phyloP scores from a whole-genome alignment of 2,113 vertebrate genomes.

The Oreotrochilus melanogaster region DNA sequence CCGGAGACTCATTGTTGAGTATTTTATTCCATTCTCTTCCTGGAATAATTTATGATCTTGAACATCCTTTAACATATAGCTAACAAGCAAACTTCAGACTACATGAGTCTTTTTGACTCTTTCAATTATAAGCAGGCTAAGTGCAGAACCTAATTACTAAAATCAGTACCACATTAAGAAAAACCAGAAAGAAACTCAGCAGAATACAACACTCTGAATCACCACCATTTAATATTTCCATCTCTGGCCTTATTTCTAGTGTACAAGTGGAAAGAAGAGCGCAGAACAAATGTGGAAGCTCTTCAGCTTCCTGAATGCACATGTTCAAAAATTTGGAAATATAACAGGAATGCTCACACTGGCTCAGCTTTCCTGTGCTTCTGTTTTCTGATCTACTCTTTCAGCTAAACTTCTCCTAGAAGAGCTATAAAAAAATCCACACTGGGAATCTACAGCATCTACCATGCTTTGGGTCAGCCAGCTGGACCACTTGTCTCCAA shows the following conservation, averaged over 20 bases:
- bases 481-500: conserved; percentile 22
- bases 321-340: not conserved
- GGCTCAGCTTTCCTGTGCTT: conserved; percentile 41
- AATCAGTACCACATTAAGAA: not conserved
- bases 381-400: conserved; percentile 49
- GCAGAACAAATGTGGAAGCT: not conserved
- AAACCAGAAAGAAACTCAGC: not conserved
- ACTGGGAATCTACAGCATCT: conserved; percentile 27
- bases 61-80: not conserved
- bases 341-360: conserved; percentile 28
- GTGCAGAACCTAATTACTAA: not conserved
- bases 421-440: conserved; percentile 41
- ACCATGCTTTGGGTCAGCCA: not conserved
- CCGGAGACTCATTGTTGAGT: not conserved
- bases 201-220: not conserved
- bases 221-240: not conserved
- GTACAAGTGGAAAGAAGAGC: not conserved
- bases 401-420: conserved; percentile 37
- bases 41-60: conserved; percentile 32
- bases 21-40: conserved; percentile 43
- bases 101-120: not conserved
- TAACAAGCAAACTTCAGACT: conserved; percentile 5
- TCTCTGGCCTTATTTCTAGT: not conserved
- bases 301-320: not conserved
- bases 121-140: not conserved